Evolutionary conservation across 1,140 invertebrate genomes (phyloP).

Genomic region (Rhagoletis pomonella): DNA sequence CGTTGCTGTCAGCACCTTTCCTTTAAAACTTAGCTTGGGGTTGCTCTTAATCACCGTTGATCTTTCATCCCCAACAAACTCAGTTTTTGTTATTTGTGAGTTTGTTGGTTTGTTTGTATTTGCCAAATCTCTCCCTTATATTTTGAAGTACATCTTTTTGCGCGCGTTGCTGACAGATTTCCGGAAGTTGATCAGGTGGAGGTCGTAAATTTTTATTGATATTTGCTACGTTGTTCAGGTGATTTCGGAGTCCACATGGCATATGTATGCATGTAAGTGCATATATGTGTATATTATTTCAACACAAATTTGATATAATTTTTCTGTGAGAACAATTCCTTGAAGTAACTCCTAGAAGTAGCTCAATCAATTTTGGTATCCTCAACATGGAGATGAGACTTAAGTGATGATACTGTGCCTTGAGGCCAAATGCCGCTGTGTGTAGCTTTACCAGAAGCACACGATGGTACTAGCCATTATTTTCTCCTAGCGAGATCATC

Average conservation of each 20-base stretch:
- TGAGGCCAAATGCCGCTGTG: too few relatives aligned
- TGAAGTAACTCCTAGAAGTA: too few relatives aligned
- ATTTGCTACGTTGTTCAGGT: conserved; percentile 11
- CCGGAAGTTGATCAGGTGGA: conserved; percentile 43
- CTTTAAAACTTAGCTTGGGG: neutral
- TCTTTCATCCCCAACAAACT: conserved; percentile 32
- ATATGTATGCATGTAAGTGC: too few relatives aligned
- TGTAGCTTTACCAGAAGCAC: too few relatives aligned
- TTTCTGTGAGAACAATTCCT: too few relatives aligned
- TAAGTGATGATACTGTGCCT: too few relatives aligned
- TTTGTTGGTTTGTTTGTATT: neutral
- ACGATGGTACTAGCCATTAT: too few relatives aligned
- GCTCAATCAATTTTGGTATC: too few relatives aligned
- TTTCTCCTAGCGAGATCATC: too few relatives aligned
- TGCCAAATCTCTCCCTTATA: conserved; percentile 1
- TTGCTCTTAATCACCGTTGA: conserved; percentile 6
- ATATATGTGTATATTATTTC: neutral
- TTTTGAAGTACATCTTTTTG: neutral
- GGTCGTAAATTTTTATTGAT: conserved; percentile 29
- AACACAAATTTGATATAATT: too few relatives aligned
- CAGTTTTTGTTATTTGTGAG: neutral
- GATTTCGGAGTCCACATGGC: conserved; percentile 2
- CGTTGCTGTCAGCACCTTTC: conserved; percentile 9
- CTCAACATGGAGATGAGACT: too few relatives aligned
- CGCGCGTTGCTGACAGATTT: neutral